These are phyloP conservation scores for Halichondria panicea DNA, from an alignment of 37 sponge, comb jelly and placozoan genomes.

Conservation along the genomic window DNA sequence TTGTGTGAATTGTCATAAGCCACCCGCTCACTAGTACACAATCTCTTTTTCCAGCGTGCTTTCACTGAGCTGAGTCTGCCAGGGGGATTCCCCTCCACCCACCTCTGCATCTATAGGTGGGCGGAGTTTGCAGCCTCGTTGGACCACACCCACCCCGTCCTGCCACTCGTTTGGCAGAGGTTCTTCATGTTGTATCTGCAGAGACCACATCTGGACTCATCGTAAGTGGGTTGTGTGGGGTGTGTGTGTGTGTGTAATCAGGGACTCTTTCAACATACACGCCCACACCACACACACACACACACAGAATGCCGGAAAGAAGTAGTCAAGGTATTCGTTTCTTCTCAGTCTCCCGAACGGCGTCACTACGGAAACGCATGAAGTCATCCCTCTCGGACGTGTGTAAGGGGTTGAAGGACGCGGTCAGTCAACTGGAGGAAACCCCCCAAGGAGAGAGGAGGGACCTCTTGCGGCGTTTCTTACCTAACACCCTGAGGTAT, in stretches of 20 bases:
- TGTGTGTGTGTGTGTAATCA: background rate
- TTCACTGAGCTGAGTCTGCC: conserved; percentile 37
- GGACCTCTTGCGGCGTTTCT: conserved; percentile 2
- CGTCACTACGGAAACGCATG: conserved; percentile 26
- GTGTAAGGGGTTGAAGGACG: conserved; percentile 10
- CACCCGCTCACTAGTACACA: background rate
- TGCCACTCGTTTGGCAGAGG: conserved; percentile 77
- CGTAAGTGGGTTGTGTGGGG: conserved; percentile 10
- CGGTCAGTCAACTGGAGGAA: conserved; percentile 11
- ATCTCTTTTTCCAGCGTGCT: conserved; percentile 17
- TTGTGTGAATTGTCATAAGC: background rate
- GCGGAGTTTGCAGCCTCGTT: conserved; percentile 67
- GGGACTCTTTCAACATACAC: background rate
- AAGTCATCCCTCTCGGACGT: conserved; percentile 28
- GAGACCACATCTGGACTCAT: conserved; percentile 45
- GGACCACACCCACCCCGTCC: conserved; percentile 64
- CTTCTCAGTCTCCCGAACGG: conserved; percentile 19
- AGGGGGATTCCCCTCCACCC: conserved; percentile 26
- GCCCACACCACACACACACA: background rate
- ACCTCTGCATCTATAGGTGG: conserved; percentile 88
- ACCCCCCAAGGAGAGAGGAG: background rate
- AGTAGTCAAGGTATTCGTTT: conserved; percentile 46
- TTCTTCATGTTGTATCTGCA: conserved; percentile 91
- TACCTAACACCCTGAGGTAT: conserved; percentile 16
- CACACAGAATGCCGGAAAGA: conserved; percentile 46